Conservation (phyloP, 2,113 vertebrate species). For the Mormyrus iriodes region DNA sequence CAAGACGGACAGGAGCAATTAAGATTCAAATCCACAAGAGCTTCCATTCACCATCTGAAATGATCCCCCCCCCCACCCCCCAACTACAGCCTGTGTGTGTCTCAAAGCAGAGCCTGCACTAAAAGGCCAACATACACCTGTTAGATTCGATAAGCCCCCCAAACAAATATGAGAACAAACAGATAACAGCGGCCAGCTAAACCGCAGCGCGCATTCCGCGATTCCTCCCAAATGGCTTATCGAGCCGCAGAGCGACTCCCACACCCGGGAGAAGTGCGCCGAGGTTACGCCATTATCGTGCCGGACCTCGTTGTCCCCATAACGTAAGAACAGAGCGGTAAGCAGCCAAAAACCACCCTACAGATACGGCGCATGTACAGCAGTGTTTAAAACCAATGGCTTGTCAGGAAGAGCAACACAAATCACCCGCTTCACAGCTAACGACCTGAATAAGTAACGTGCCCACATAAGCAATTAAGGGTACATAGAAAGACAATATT, state of each 20-base stretch:
- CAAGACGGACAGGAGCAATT: slow-evolving; percentile 19
- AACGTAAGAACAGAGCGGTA: background rate
- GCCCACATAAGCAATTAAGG: background rate
- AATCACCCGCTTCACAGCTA: background rate
- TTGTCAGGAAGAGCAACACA: background rate
- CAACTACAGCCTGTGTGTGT: background rate
- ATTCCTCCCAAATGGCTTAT: background rate
- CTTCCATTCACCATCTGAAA: slow-evolving; percentile 15
- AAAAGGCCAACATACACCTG: slow-evolving; percentile 18
- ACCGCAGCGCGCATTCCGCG: background rate
- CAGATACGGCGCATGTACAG: background rate
- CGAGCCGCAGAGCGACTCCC: background rate
- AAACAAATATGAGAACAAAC: slow-evolving; percentile 22
- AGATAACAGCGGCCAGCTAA: background rate
- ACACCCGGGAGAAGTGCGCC: background rate
- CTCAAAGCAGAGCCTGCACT: background rate
- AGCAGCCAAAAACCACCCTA: background rate
- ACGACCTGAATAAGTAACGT: background rate
- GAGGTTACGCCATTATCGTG: background rate
- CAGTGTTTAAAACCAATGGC: slow-evolving; percentile 1
- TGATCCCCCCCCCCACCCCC: background rate
- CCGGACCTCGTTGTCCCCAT: too few species aligned
- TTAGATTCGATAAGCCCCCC: slow-evolving; percentile 17
- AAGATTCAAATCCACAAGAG: slow-evolving; percentile 11
- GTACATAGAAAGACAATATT: background rate